Base-by-base conservation (phyloP, 2,797 vertebrate genomes). In the Arnoldichthys spilopterus region DNA sequence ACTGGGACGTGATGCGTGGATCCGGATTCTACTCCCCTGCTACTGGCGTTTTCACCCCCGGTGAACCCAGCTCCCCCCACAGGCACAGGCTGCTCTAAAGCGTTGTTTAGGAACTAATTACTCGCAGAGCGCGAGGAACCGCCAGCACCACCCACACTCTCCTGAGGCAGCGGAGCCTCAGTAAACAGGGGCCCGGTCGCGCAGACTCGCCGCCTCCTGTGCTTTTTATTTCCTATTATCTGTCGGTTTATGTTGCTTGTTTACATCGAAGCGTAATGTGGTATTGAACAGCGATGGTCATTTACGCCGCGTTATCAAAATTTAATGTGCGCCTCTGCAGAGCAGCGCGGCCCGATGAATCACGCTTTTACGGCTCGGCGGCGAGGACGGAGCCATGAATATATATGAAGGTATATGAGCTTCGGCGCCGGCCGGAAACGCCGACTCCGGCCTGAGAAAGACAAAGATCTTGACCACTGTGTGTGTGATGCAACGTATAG, bases 81-180 rank as follows among this genome's bases (percentile, higher is more conserved):
- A 47, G 53, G 71, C 1, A 58, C 20, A 56, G 34, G 22, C 61
- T 51, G 53, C 64, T 63, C n/a, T 1, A 20, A 73, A 71, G 64
- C 51, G 20, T 32, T 77, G 58, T 40, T 49, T 30, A 56, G 43
- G n/a, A 51, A 72, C 26, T 73, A 76, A 80, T 80, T 82, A 70
- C 63, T 66, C 53, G 28, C 72, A 51, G 61, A 1, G 15, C 16
- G 62, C 58, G 63, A 64, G 53, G 63, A 78, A 53, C 78, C 40
- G 69, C 32, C 51, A 80, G 37, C 13, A 75, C 26, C 70, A 37
- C 63, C 63, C 78, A 62, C 62, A 40, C 73, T 37, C 6, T 54
- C 43, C 71, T 20, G 40, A 76, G 6, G 43, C 53, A 47, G 24
- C 63, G 62, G 32, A 34, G 76, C 45, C 37, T 9, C 45, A 58